Conservation (phyloP, 92 coral and sea anemone genomes). For the Parazoanthus atlanticus region DNA sequence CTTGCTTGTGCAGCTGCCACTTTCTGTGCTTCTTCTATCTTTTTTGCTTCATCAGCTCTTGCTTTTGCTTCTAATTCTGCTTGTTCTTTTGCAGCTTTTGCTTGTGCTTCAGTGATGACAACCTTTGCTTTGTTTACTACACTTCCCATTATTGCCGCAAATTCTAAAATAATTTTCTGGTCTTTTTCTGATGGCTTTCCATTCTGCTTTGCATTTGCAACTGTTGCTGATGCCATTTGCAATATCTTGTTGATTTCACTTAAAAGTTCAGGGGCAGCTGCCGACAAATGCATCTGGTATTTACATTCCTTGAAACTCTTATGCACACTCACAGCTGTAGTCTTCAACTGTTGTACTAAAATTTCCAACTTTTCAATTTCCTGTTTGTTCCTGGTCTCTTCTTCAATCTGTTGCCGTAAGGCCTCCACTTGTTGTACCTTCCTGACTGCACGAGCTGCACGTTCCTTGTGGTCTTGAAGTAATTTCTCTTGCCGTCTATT, state of each 20-base stretch:
- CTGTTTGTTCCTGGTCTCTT: slow-evolving; percentile 67
- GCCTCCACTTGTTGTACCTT: slow-evolving; percentile 72
- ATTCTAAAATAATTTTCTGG: slow-evolving; percentile 50
- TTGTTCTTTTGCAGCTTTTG: slow-evolving; percentile 72
- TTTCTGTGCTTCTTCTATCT: slow-evolving; percentile 50
- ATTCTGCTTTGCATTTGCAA: slow-evolving; percentile 47
- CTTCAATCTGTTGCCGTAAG: slow-evolving; percentile 60
- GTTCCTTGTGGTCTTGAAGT: slow-evolving; percentile 64
- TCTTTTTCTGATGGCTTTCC: slow-evolving; percentile 67
- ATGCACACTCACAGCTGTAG: slow-evolving; percentile 48
- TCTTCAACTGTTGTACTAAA: slow-evolving; percentile 44
- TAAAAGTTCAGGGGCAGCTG: slow-evolving; percentile 54
- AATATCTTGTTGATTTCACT: slow-evolving; percentile 66
- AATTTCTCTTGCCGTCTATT: slow-evolving; percentile 61
- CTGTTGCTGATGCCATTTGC: slow-evolving; percentile 51
- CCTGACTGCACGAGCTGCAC: slow-evolving; percentile 66
- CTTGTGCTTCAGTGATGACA: slow-evolving; percentile 60
- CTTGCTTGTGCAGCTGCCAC: slow-evolving; percentile 22
- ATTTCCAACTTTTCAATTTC: slow-evolving; percentile 54
- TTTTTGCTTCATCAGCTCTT: slow-evolving; percentile 55
- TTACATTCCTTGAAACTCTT: slow-evolving; percentile 58
- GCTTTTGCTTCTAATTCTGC: slow-evolving; percentile 65
- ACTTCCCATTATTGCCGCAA: slow-evolving; percentile 54
- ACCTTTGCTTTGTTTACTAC: slow-evolving; percentile 56
- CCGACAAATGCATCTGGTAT: slow-evolving; percentile 39